Conservation (phyloP, 2,888 invertebrate genomes). For the Pteria penguin region DNA sequence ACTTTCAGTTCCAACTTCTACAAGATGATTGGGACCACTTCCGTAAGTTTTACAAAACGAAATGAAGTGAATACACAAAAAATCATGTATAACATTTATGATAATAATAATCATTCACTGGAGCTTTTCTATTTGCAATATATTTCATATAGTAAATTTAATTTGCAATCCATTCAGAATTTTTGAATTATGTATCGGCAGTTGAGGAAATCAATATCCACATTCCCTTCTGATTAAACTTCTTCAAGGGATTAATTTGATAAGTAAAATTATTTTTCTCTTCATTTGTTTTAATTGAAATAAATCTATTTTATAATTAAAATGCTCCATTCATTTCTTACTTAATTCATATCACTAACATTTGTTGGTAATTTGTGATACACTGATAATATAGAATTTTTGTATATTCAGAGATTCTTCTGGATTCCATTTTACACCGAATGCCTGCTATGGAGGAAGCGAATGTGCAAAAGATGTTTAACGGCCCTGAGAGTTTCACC, state of each 20-base stretch:
- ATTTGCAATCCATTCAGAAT: neutral
- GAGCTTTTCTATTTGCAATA: neutral
- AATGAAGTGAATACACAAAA: neutral
- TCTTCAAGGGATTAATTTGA: no score
- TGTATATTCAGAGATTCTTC: slow-evolving; percentile 84
- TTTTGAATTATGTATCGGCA: no score
- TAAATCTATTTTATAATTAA: no score
- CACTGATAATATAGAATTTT: no score
- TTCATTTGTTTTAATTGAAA: no score
- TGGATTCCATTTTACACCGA: slow-evolving; percentile 91
- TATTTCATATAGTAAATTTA: neutral
- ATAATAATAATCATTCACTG: neutral
- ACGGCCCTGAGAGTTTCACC: slow-evolving; percentile 96
- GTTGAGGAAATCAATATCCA: no score
- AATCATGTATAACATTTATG: neutral
- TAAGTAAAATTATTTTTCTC: no score
- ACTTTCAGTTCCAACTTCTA: slow-evolving; percentile 81
- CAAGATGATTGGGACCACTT: slow-evolving; percentile 97
- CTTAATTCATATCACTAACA: no score
- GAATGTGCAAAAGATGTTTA: slow-evolving; percentile 89
- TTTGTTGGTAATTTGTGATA: no score
- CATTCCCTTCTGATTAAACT: no score
- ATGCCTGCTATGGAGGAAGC: slow-evolving; percentile 89
- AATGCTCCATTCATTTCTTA: no score
- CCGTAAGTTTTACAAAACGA: slow-evolving; percentile 82